Evolutionary conservation across 2,888 invertebrate species (phyloP).

Genomic region (Coelopa pilipes): DNA sequence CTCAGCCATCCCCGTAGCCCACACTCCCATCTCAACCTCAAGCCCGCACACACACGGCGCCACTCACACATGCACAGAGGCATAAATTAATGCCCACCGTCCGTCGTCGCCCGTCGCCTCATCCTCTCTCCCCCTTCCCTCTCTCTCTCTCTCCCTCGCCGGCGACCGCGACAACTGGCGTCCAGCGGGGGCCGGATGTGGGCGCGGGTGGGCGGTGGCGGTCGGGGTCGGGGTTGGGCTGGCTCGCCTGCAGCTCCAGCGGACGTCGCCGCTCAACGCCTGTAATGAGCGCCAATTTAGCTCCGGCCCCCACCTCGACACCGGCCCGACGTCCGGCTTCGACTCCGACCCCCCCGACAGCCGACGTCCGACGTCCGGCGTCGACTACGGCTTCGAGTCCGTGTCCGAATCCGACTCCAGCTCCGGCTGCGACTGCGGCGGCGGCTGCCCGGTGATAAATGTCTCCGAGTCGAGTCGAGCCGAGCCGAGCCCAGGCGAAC

Average conservation of each 20-base stretch:
- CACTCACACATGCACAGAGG: conserved; percentile 28
- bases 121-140: too few relatives aligned
- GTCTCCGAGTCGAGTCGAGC: not conserved
- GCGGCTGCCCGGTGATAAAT: not conserved
- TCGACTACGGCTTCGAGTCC: too few relatives aligned
- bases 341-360: not conserved
- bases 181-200: too few relatives aligned
- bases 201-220: too few relatives aligned
- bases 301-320: not conserved
- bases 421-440: not conserved
- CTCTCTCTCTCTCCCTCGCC: conserved; percentile 18
- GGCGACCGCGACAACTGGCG: too few relatives aligned
- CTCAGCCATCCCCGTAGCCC: conserved; percentile 8
- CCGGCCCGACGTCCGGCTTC: not conserved
- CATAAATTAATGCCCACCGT: conserved; percentile 60
- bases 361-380: not conserved
- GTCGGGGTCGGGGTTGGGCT: not conserved
- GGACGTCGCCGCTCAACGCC: conserved; percentile 36
- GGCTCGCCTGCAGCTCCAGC: conserved; percentile 44
- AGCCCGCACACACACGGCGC: conserved; percentile 8
- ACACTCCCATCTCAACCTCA: conserved; percentile 29
- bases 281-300: conserved; percentile 57
- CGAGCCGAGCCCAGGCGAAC: not conserved
- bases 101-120: conserved; percentile 49
- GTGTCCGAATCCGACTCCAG: too few relatives aligned